Evolutionary conservation across 1,140 invertebrate species (phyloP).

Genomic region (Dendroctonus valens): DNA sequence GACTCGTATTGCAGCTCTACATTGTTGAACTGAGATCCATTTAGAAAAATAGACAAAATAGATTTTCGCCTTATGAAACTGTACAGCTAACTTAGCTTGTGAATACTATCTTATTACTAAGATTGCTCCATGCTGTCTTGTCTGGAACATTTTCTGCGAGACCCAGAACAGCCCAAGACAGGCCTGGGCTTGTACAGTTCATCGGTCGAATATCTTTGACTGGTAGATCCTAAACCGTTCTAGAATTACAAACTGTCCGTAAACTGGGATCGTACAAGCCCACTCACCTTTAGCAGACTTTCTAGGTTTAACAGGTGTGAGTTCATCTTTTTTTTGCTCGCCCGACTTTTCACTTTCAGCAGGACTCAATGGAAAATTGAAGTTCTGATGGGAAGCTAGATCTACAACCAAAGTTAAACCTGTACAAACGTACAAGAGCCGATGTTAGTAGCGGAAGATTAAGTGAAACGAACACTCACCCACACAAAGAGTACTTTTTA

Average conservation of each 20-base stretch:
- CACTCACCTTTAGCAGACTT: constrained; percentile 26
- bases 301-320: constrained; percentile 31
- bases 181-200: constrained; percentile 69
- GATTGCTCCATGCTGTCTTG: neutral
- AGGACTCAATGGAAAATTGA: constrained; percentile 41
- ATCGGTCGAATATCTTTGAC: constrained; percentile 63
- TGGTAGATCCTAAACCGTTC: constrained; percentile 15
- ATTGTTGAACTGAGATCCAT: no score
- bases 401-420: constrained; percentile 36
- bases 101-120: no score
- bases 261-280: neutral
- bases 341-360: constrained; percentile 43
- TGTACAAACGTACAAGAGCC: constrained; percentile 25
- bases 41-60: no score
- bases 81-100: no score
- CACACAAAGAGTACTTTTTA: neutral
- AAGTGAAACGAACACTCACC: neutral
- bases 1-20: no score
- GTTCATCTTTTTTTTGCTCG: constrained; percentile 38
- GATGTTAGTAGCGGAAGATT: constrained; percentile 17
- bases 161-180: constrained; percentile 44
- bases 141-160: constrained; percentile 35
- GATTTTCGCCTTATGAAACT: no score
- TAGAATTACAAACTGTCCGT: neutral
- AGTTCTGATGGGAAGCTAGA: constrained; percentile 35